Percentiles rank a stretch among this genome's conserved stretches.
phyloP scores from a whole-genome alignment of 37 sponge, comb jelly and placozoan genomes.

The Oopsacas minuta region DNA sequence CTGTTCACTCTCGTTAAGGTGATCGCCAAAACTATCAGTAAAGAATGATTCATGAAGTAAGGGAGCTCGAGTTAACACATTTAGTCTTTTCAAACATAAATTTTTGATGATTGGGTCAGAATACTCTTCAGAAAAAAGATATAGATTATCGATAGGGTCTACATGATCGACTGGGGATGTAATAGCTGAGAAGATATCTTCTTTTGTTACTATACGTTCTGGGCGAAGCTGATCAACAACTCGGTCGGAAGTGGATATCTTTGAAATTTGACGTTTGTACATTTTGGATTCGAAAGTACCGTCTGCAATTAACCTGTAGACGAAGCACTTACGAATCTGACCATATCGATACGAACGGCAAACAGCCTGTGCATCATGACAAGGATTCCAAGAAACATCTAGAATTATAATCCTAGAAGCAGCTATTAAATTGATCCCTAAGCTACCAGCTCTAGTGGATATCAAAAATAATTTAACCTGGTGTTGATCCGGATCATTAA shows the following conservation, averaged over 20 bases:
- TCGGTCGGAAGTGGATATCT: slow-evolving; percentile 21
- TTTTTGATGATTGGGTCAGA: background rate
- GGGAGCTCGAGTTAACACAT: background rate
- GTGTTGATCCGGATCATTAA: background rate
- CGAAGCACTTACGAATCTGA: slow-evolving; percentile 64
- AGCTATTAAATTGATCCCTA: slow-evolving; percentile 85
- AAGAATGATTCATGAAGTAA: background rate
- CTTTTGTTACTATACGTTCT: background rate
- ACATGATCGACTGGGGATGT: background rate
- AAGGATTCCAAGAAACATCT: slow-evolving; percentile 98
- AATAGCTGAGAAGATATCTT: background rate
- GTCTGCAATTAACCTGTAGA: slow-evolving; percentile 85
- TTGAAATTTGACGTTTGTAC: slow-evolving; percentile 87
- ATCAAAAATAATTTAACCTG: slow-evolving; percentile 1
- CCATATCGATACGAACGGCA: slow-evolving; percentile 92
- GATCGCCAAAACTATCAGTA: background rate
- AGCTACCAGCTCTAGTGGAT: slow-evolving; percentile 72
- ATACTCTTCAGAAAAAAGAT: background rate
- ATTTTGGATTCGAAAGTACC: slow-evolving; percentile 82
- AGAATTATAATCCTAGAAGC: slow-evolving; percentile 84
- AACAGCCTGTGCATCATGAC: slow-evolving; percentile 93
- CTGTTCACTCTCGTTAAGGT: background rate
- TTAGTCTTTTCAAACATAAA: background rate
- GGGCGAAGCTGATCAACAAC: background rate
- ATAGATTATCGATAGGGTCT: background rate